Percentiles rank a stretch among this genome's conserved stretches.
Conservation (phyloP, 2,888 invertebrate species). For the Agriotes lineatus region DNA sequence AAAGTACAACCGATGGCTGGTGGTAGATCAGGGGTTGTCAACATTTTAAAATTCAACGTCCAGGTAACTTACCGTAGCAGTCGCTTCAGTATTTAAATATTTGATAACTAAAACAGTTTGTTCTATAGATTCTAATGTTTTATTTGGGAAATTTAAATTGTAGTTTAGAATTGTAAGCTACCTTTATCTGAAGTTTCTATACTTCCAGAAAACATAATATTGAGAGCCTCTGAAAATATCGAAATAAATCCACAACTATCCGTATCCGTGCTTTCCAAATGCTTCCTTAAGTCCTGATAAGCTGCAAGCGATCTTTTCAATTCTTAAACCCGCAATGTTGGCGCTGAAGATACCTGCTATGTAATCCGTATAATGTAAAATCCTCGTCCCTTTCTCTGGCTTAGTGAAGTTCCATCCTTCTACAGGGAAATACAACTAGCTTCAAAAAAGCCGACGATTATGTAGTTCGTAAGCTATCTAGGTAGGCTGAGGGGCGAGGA, state of each 20-base stretch:
- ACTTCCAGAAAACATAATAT: too few species aligned
- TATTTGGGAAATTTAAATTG: too few species aligned
- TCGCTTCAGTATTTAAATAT: too few species aligned
- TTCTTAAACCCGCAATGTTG: conserved; percentile 46
- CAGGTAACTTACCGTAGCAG: too few species aligned
- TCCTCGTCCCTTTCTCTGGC: conserved; percentile 63
- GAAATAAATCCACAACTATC: conserved; percentile 51
- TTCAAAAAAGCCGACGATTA: conserved; percentile 61
- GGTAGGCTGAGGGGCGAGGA: neutral
- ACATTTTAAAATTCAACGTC: conserved; percentile 12
- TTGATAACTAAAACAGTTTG: too few species aligned
- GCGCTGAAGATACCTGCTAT: conserved; percentile 45
- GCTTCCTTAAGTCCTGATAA: conserved; percentile 63
- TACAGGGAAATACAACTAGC: conserved; percentile 59
- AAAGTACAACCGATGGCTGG: conserved; percentile 30
- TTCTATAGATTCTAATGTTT: too few species aligned
- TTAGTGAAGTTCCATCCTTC: conserved; percentile 63
- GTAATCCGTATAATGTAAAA: conserved; percentile 67
- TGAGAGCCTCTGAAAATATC: conserved; percentile 36
- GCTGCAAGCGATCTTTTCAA: conserved; percentile 64
- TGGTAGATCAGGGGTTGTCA: conserved; percentile 32
- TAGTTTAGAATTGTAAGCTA: too few species aligned
- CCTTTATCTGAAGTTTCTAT: too few species aligned
- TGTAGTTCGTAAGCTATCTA: conserved; percentile 20
- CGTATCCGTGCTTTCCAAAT: conserved; percentile 56